Conservation (phyloP, 2,113 vertebrate species). For the Notiomystis cincta region DNA sequence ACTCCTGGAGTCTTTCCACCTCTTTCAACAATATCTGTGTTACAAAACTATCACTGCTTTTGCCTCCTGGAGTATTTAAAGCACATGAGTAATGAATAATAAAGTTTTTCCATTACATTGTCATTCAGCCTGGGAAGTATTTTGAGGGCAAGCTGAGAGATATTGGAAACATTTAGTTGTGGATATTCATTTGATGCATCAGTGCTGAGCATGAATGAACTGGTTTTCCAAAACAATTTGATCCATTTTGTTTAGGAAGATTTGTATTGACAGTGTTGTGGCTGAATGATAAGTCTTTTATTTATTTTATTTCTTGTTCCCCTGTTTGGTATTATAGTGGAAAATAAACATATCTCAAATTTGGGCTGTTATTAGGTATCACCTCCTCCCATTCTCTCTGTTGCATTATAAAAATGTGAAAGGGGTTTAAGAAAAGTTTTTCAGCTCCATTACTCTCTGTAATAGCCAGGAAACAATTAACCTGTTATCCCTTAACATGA, state of each 20-base stretch:
- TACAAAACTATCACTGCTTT: neutral
- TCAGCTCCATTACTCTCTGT: neutral
- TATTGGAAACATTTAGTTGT: neutral
- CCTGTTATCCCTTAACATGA: neutral
- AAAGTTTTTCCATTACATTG: neutral
- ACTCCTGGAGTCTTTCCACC: neutral
- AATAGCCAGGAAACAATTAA: neutral
- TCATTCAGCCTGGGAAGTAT: neutral
- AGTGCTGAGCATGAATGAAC: neutral
- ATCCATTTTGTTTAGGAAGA: neutral
- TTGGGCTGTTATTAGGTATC: neutral
- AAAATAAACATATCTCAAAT: neutral
- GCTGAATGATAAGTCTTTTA: neutral
- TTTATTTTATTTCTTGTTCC: neutral
- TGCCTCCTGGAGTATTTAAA: slow-evolving; percentile 13
- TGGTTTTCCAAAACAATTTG: neutral
- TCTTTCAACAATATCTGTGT: neutral
- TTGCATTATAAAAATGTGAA: neutral
- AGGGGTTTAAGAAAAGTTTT: neutral
- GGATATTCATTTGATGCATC: neutral
- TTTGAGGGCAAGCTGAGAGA: neutral
- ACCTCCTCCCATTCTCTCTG: neutral
- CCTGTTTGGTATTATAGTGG: neutral
- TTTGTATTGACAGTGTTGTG: neutral
- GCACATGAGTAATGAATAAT: neutral